phyloP scores from a whole-genome alignment of 2,113 vertebrate genomes.

The Syngnathoides biaculeatus region DNA sequence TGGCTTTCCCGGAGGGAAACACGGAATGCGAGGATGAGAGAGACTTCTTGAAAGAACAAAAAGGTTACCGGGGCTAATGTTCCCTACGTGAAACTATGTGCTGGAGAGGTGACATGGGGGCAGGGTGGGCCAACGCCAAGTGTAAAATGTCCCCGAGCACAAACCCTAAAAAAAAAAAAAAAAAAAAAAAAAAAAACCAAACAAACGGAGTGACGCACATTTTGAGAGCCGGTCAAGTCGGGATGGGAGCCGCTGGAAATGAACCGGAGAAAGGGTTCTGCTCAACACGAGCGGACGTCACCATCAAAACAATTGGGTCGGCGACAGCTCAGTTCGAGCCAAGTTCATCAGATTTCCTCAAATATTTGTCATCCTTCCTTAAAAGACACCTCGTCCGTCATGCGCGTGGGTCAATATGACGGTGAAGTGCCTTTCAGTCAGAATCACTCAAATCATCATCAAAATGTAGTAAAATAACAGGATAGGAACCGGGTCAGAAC shows the following conservation, averaged over 20 bases:
- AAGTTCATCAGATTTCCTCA: constrained; percentile 37
- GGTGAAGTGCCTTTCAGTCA: too few species aligned
- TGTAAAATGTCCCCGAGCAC: constrained; percentile 28
- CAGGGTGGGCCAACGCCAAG: constrained; percentile 42
- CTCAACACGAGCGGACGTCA: constrained; percentile 37
- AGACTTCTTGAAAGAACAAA: constrained; percentile 23
- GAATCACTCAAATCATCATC: too few species aligned
- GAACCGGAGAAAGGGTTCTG: constrained; percentile 15
- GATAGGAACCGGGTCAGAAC: too few species aligned
- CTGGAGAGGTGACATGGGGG: constrained; percentile 60
- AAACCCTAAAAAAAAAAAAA: too few species aligned
- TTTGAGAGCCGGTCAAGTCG: constrained; percentile 13
- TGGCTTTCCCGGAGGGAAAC: constrained; percentile 28
- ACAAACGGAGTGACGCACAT: constrained; percentile 16
- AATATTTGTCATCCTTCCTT: too few species aligned
- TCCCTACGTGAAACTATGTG: constrained; percentile 54
- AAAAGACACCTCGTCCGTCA: too few species aligned
- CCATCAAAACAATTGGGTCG: not conserved
- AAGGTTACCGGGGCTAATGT: constrained; percentile 59
- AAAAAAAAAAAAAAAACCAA: too few species aligned
- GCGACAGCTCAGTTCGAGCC: constrained; percentile 31
- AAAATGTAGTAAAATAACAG: too few species aligned
- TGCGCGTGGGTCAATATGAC: too few species aligned
- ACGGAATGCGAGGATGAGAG: constrained; percentile 42
- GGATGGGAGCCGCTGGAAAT: constrained; percentile 26